Base-by-base conservation (phyloP, 2,113 vertebrate species). In the Irena cyanogastra region DNA sequence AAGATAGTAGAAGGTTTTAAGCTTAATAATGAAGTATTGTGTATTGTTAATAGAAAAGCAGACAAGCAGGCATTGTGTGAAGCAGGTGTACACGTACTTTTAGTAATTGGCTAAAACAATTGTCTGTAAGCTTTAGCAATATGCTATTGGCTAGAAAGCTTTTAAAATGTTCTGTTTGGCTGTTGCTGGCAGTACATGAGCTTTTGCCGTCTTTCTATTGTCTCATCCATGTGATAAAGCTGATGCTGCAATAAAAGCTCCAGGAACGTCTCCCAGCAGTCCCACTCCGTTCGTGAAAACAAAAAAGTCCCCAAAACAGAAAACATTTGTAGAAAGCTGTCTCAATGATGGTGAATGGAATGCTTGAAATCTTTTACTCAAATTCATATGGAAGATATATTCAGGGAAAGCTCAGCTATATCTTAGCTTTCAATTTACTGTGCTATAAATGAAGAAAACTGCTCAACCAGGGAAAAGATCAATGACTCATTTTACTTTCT, bases 311-410 rank as follows among this genome's bases (percentile, higher is more conserved):
- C 23, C n/a, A 59, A 35, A 15, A 37, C 57, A 59, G n/a, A 37
- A 60, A 60, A 60, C 23, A 18, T 18, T 59, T 60, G 27, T 39
- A 60, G 59, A 97, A 97, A 96, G 93, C 69, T 33, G 4, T 79
- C 53, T 77, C 76, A 87, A 35, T 41, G 28, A 85, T 60, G 41
- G 63, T 85, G 92, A 94, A 93, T 74, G 21, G 85, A 72, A 59
- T 78, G 81, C 95, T 95, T 96, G 87, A 94, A 96, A 96, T 79
- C 68, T 96, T 97, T 89, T 95, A 93, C 57, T 86, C 56, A 90
- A 41, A n/a, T 54, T 68, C 56, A 65, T 74, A 44, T 72, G 70
- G 77, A 82, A 91, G 61, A 61, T 39, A 26, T 66, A 52, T 81
- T 74, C 74, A 76, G 54, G 22, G 47, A 97, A 96, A 92, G 31